These are phyloP conservation scores for Myotis pilosus DNA, from an alignment of 2,797 vertebrate genomes.

Conservation along the genomic window DNA sequence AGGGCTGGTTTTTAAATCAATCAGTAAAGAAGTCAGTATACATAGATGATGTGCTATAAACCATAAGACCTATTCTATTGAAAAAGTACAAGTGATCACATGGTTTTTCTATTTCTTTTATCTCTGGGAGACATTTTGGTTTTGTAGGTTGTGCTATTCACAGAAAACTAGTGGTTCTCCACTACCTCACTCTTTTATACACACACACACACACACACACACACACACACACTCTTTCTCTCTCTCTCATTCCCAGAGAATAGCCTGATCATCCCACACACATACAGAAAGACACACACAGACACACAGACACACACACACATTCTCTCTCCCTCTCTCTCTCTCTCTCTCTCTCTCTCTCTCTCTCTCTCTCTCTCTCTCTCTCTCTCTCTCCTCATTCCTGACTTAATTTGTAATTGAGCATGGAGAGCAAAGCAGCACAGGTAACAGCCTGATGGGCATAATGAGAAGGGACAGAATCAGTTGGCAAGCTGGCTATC, in stretches of 20 bases:
- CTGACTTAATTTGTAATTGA: not conserved
- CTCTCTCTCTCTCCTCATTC: too few relatives aligned
- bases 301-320: not conserved
- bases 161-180: not conserved
- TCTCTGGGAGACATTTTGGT: not conserved
- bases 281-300: not conserved
- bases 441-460: not conserved
- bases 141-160: not conserved
- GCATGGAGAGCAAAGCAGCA: not conserved
- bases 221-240: not conserved
- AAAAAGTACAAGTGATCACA: not conserved
- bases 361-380: too few relatives aligned
- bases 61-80: not conserved
- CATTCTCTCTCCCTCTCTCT: not conserved
- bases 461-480: slow-evolving; percentile 4
- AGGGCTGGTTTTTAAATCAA: not conserved
- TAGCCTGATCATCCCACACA: too few relatives aligned
- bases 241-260: too few relatives aligned
- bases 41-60: not conserved
- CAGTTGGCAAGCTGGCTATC: not conserved
- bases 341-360: not conserved
- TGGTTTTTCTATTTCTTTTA: not conserved
- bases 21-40: not conserved
- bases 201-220: not conserved
- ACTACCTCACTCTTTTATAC: not conserved